Evolutionary conservation across 2,888 invertebrate genomes (phyloP).

Genomic region (Himalopsyche kuldschensis): DNA sequence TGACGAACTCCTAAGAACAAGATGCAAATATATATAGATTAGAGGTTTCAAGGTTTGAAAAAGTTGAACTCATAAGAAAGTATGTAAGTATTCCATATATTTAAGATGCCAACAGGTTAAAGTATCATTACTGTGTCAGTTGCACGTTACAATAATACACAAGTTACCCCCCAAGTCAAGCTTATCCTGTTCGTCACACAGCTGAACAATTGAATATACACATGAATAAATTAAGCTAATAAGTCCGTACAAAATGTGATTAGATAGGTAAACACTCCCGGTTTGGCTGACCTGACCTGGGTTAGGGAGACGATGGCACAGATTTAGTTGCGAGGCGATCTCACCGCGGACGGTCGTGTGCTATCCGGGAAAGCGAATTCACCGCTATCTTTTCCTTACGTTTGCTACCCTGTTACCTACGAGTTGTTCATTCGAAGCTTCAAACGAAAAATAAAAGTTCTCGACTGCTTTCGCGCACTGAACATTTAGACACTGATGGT

Average conservation of each 20-base stretch:
- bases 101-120: not conserved
- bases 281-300: constrained; percentile 51
- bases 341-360: constrained; percentile 45
- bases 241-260: constrained; percentile 35
- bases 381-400: constrained; percentile 5
- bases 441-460: not conserved
- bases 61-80: too few species aligned
- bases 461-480: not conserved
- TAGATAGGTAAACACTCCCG: constrained; percentile 31
- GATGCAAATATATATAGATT: too few species aligned
- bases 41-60: too few species aligned
- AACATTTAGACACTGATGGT: not conserved
- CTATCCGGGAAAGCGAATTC: constrained; percentile 1
- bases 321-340: constrained; percentile 58
- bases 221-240: constrained; percentile 39
- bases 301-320: constrained; percentile 49
- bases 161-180: constrained; percentile 1
- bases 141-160: not conserved
- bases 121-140: not conserved
- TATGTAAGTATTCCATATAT: too few species aligned
- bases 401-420: not conserved
- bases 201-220: constrained; percentile 30
- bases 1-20: too few species aligned
- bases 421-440: not conserved
- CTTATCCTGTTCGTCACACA: not conserved